Base-by-base conservation (phyloP, 1,140 invertebrate genomes). In the Sitophilus oryzae region DNA sequence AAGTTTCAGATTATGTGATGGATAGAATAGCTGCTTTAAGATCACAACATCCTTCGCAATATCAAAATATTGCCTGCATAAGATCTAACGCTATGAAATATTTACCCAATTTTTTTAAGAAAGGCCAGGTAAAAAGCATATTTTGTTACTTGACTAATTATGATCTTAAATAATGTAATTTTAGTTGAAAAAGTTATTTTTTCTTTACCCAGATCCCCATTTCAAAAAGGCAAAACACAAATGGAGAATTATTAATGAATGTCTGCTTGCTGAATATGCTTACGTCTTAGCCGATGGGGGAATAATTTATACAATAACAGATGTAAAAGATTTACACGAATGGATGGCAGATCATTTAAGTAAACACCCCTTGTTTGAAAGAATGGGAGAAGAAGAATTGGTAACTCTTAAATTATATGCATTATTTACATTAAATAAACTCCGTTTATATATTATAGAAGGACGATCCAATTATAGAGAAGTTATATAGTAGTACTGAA, bases 181-280 rank as follows among this genome's bases (percentile, higher is more conserved):
- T 61, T 79, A 99, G 86, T 75, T 99, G 11, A 85, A 86, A 57
- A 99, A 99, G 77, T 95, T 99, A 85, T 99, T 99, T 74, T 98
- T 99, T 70, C 76, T 99, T n/a, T 99, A 97, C 74, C 97, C 97
- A 21, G 97, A 99, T 79, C 97, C 97, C 30, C 97, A 99, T 79
- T 99, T 99, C 72, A 99, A 99, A 73, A 96, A 91, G 66, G 85
- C 92, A 0, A 99, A 99, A 77, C 93, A 98, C 68, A 99, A 99
- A 76, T 99, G 96, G 96, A 81, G 97, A 56, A 99, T 99, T 42
- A 96, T 99, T 59, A 98, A 93, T 69, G 82, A 89, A 61, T 88
- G 86, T 58, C 73, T 98, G 14, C 74, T 99, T 30, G 88, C 93
- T 14, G 96, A 99, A 76, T 99, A 99, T 81, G 96, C 96, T 0